A percentile compares a stretch with the other conserved stretches of the same genome.
phyloP scores from a whole-genome alignment of 2,888 invertebrate species.

The Ectemnius cavifrons region DNA sequence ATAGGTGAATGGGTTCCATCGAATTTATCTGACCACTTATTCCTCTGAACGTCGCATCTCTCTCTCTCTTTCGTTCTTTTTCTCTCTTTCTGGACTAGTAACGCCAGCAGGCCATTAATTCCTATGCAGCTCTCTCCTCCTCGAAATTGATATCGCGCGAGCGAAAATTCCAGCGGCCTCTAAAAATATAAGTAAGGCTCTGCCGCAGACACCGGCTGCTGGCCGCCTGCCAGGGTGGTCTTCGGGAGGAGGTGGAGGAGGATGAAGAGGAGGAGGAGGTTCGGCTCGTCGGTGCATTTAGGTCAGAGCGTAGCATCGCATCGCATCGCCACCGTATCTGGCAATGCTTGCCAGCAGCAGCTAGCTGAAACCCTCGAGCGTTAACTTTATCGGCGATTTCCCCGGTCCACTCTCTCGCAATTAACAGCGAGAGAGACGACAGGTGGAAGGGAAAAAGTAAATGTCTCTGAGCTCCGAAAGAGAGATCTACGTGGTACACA shows the following conservation, averaged over 20 bases:
- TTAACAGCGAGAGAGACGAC: too few species aligned
- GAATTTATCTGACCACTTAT: too few species aligned
- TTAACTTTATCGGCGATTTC: too few species aligned
- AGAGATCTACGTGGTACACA: too few species aligned
- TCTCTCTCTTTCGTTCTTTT: neutral
- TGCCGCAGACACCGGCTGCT: slow-evolving; percentile 65
- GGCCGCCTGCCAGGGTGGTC: slow-evolving; percentile 67
- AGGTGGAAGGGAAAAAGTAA: too few species aligned
- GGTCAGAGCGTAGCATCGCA: neutral
- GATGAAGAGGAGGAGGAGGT: too few species aligned
- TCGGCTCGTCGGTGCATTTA: neutral
- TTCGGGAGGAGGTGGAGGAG: neutral
- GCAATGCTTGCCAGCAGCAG: too few species aligned
- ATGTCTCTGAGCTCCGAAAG: too few species aligned
- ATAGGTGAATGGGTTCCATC: too few species aligned
- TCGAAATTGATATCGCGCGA: neutral
- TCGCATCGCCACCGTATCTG: too few species aligned
- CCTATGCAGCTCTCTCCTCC: neutral
- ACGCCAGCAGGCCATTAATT: neutral
- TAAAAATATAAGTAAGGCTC: slow-evolving; percentile 48
- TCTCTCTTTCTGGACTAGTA: neutral
- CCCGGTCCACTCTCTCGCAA: too few species aligned
- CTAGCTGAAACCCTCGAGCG: too few species aligned
- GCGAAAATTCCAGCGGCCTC: slow-evolving; percentile 10
- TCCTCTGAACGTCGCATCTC: neutral